Evolutionary conservation across 2,797 vertebrate genomes (phyloP).

Genomic region (Mallotus villosus): DNA sequence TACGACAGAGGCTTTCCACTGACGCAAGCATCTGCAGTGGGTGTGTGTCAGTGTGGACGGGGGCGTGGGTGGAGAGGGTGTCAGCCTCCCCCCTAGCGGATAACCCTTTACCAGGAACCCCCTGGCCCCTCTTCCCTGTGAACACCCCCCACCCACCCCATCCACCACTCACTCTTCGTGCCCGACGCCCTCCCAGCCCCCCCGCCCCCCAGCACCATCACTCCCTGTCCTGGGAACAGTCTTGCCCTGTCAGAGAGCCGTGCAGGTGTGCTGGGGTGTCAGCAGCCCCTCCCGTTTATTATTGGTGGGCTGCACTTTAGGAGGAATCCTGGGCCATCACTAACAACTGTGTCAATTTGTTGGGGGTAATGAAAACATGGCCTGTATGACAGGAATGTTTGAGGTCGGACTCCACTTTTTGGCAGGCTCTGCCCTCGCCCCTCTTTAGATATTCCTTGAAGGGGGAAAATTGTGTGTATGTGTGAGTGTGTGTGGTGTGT

Average conservation of each 20-base stretch:
- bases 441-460: slow-evolving; percentile 75
- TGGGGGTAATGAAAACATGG: slow-evolving; percentile 87
- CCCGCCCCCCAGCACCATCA: slow-evolving; percentile 23
- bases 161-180: slow-evolving; percentile 20
- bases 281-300: slow-evolving; percentile 84
- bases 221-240: slow-evolving; percentile 73
- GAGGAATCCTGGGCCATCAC: slow-evolving; percentile 80
- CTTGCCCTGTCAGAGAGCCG: slow-evolving; percentile 76
- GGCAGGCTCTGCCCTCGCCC: slow-evolving; percentile 60
- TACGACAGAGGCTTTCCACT: slow-evolving; percentile 32
- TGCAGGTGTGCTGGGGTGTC: slow-evolving; percentile 87
- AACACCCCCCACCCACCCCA: slow-evolving; percentile 35
- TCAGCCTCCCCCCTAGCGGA: slow-evolving; percentile 21
- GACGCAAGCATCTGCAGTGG: slow-evolving; percentile 37
- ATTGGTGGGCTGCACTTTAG: slow-evolving; percentile 77
- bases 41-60: background rate
- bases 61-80: background rate
- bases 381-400: slow-evolving; percentile 70
- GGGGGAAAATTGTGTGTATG: background rate
- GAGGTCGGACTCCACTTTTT: slow-evolving; percentile 73
- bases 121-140: background rate
- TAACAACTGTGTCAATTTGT: slow-evolving; percentile 84
- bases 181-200: slow-evolving; percentile 27
- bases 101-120: slow-evolving; percentile 26
- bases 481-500: slow-evolving; percentile 4